Conservation (phyloP, 2,888 invertebrate genomes). For the Geophilus truncorum region DNA sequence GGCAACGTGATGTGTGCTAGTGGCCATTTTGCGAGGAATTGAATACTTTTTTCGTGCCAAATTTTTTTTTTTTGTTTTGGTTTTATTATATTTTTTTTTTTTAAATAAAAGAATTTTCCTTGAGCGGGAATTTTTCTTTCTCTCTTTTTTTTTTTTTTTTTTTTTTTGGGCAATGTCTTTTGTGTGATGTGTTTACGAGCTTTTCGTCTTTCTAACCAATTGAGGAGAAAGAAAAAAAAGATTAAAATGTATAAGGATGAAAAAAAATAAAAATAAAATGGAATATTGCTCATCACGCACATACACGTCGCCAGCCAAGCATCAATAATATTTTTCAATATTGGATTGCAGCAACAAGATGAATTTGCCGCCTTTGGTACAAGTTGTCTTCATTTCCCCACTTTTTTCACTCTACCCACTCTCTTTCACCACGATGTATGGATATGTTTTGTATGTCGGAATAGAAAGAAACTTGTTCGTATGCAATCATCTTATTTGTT, state of each 20-base stretch:
- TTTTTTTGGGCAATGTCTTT: neutral
- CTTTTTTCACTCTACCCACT: neutral
- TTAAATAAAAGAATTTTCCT: neutral
- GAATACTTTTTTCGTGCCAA: too few relatives aligned
- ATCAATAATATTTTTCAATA: constrained; percentile 18
- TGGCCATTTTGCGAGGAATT: constrained; percentile 13
- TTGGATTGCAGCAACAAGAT: neutral
- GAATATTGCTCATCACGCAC: neutral
- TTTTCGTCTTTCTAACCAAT: constrained; percentile 1
- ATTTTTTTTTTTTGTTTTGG: neutral
- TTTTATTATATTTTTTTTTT: neutral
- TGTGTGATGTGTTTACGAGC: constrained; percentile 15
- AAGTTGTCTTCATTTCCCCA: neutral
- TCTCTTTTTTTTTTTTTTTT: neutral
- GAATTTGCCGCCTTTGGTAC: constrained; percentile 7
- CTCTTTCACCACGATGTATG: too few relatives aligned
- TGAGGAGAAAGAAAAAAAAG: neutral
- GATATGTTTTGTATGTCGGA: neutral
- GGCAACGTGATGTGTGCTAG: constrained; percentile 22
- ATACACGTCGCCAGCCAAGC: neutral
- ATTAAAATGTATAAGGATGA: neutral
- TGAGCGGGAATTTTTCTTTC: neutral
- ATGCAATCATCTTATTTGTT: constrained; percentile 25
- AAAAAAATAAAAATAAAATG: neutral
- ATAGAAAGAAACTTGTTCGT: neutral